Conservation (phyloP, 1,140 invertebrate genomes). For the Spodoptera frugiperda region DNA sequence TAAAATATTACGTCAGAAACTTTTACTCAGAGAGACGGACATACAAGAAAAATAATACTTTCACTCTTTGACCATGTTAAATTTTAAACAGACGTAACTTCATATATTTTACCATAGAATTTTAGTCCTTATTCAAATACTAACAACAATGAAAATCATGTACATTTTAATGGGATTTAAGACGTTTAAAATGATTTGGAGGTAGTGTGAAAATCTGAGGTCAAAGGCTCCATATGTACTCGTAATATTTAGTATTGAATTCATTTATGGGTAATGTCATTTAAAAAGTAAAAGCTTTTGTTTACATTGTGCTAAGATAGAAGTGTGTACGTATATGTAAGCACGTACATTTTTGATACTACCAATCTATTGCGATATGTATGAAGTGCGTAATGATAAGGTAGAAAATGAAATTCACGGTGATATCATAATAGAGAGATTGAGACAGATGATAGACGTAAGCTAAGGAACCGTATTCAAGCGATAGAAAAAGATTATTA, state of each 20-base stretch:
- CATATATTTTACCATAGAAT: conserved; percentile 13
- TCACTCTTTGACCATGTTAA: conserved; percentile 63
- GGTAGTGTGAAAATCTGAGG: conserved; percentile 70
- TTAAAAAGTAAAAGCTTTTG: conserved; percentile 55
- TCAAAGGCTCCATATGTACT: conserved; percentile 68
- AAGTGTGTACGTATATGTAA: too few relatives aligned
- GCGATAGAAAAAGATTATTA: too few relatives aligned
- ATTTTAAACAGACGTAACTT: conserved; percentile 52
- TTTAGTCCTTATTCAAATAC: conserved; percentile 25
- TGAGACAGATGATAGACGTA: too few relatives aligned
- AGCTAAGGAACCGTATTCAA: too few relatives aligned
- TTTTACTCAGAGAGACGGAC: conserved; percentile 78
- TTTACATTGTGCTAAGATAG: background rate
- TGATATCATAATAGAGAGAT: too few relatives aligned
- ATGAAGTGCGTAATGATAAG: too few relatives aligned
- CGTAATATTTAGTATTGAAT: conserved; percentile 51
- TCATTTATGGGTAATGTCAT: conserved; percentile 32
- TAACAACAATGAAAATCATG: conserved; percentile 23
- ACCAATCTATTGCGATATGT: too few relatives aligned
- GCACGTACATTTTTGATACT: too few relatives aligned
- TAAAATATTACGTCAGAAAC: conserved; percentile 78
- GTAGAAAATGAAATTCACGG: too few relatives aligned
- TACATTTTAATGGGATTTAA: background rate
- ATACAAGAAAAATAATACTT: conserved; percentile 77
- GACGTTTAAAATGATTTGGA: conserved; percentile 28